Conservation (phyloP, 2,888 invertebrate species). For the Schrankia costaestrigalis region DNA sequence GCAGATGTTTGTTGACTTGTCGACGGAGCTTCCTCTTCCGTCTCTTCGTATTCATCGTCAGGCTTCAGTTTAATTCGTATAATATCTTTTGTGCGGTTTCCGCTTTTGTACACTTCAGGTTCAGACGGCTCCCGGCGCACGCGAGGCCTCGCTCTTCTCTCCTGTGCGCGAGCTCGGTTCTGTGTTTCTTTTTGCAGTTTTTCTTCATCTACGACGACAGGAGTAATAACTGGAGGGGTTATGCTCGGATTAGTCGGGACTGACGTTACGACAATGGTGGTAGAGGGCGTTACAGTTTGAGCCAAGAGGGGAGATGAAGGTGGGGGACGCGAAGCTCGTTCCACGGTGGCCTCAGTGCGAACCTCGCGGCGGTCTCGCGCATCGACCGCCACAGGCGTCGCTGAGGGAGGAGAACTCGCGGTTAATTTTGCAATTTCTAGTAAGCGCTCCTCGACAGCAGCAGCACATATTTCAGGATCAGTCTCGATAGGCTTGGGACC, state of each 20-base stretch:
- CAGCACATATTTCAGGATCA: constrained; percentile 72
- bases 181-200: constrained; percentile 55
- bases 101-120: constrained; percentile 56
- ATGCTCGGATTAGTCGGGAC: no score
- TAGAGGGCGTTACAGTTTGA: background rate
- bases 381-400: constrained; percentile 35
- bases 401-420: constrained; percentile 13
- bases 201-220: constrained; percentile 41
- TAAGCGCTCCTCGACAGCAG: constrained; percentile 67
- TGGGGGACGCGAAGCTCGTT: constrained; percentile 27
- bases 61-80: constrained; percentile 87
- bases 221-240: background rate
- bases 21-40: constrained; percentile 39
- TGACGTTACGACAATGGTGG: no score
- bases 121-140: constrained; percentile 55
- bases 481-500: constrained; percentile 87
- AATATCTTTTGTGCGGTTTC: constrained; percentile 59
- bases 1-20: constrained; percentile 31
- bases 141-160: constrained; percentile 53
- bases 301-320: constrained; percentile 4
- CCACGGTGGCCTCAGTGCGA: constrained; percentile 62
- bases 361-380: constrained; percentile 60
- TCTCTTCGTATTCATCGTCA: constrained; percentile 85
- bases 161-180: constrained; percentile 54
- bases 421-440: constrained; percentile 63